Base-by-base conservation (phyloP, 2,797 vertebrate genomes). In the Lacerta viridis region DNA sequence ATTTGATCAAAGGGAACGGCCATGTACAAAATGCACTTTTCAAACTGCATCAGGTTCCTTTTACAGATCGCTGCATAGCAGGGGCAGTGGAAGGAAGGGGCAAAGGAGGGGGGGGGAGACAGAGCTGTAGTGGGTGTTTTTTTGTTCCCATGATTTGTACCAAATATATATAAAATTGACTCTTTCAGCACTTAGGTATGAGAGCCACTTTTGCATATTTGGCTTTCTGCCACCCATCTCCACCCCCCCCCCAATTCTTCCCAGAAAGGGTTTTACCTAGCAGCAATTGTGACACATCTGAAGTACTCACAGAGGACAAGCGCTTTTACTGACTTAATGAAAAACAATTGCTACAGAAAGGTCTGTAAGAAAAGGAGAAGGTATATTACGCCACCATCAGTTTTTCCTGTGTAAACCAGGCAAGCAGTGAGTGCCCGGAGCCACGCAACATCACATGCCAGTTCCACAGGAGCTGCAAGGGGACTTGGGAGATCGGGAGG, bases 21-120 rank as follows among this genome's bases (percentile, higher is more conserved):
- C 97, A 97, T 97, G 98, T 97, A 97, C 96, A 97, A 98, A 99
- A 98, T 97, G 98, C 98, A 98, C 97, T 98, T 98, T 98, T 98
- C 98, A 97, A 97, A 97, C 96, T 97, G 97, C 97, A 96, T 96
- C 96, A 97, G 96, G 97, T 96, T 98, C 97, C 97, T 95, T 98
- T 95, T 97, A 97, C 96, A 97, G 98, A 97, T 97, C 90, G 83
- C 97, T 98, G 97, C 96, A 95, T 97, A 97, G 97, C 96, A 96
- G 96, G 97, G 97, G 97, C 92, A 84, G 82, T 83, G 88, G 89
- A 91, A 94, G 87, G 90, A 89, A 93, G 92, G 85, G 85, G 87
- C 33, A n/a, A n/a, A 72, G 20, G 50, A 0, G 90, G 93, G 92
- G 95, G 95, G 93, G 91, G 95, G 91, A 90, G 88, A 91, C 86